These are phyloP conservation scores for Matsumyia berberina DNA, from an alignment of 2,888 invertebrate species.

Conservation along the genomic window DNA sequence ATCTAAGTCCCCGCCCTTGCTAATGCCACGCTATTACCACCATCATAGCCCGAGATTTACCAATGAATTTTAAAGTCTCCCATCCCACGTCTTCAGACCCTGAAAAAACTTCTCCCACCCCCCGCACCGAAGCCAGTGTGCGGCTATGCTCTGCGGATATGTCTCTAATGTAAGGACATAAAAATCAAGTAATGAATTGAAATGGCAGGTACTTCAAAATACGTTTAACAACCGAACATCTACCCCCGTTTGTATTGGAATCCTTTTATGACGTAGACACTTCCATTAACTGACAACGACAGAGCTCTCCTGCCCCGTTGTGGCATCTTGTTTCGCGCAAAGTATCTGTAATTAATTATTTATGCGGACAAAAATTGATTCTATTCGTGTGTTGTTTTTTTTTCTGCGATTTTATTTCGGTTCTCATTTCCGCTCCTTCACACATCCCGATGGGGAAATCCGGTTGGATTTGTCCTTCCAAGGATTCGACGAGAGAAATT, in stretches of 20 bases:
- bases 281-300: constrained; percentile 38
- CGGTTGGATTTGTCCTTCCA: constrained; percentile 38
- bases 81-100: not conserved
- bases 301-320: not conserved
- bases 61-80: constrained; percentile 50
- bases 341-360: constrained; percentile 48
- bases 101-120: not conserved
- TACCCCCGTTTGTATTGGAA: constrained; percentile 21
- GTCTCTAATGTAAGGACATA: constrained; percentile 34
- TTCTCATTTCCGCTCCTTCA: constrained; percentile 35
- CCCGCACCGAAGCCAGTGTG: not conserved
- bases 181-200: constrained; percentile 55
- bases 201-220: constrained; percentile 58
- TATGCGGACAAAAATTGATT: constrained; percentile 35
- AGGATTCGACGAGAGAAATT: constrained; percentile 9
- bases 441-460: constrained; percentile 25
- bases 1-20: constrained; percentile 9
- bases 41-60: constrained; percentile 42
- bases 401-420: constrained; percentile 8
- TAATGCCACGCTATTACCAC: not conserved
- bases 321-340: not conserved
- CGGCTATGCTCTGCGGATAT: constrained; percentile 2
- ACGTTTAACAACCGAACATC: constrained; percentile 51
- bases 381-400: constrained; percentile 6
- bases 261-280: constrained; percentile 33